Evolutionary conservation across 2,113 vertebrate species (phyloP), one percentile per base, ranked within the genome.

Genomic region (Peucedramus taeniatus): DNA sequence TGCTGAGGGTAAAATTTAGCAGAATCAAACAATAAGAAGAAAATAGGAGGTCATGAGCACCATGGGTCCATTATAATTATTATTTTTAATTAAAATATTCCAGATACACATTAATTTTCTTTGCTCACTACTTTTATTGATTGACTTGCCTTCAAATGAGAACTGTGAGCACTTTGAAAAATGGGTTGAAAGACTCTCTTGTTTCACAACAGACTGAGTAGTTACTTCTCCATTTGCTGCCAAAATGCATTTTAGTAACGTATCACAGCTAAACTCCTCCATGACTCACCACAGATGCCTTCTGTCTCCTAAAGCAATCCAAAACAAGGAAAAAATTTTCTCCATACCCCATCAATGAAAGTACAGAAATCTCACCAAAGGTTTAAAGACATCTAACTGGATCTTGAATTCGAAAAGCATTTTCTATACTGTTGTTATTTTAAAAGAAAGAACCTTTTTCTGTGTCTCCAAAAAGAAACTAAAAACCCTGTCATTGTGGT

Each of bases 141-240:
- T 94, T 86, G 27, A 69, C 83, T 76, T 94, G 56, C 47, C 82
- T 95, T 96, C 80, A 95, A 94, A 84, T 63, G 16, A 40, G 86
- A 93, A 83, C 70, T 86, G 70, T 28, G 24, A 96, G 75, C 71
- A 95, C 95, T 97, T 97, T 96, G 93, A 97, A 97, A 97, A 98
- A 98, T 77, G 89, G 92, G 80, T 93, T 93, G 93, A 97, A 96
- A 97, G 90, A 76, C 78, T 95, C 90, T 88, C 85, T 87, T 85
- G 57, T 97, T 97, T 93, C 90, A 87, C 51, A 50, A 82, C 74
- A 87, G 92, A 93, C 77, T 88, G 81, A 92, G 93, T 53, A 92
- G 83, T 78, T 94, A 89, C 66, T 87, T 93, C 75, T 91, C 77
- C 66, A 81, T 82, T 40, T 64, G 47, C 72, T 79, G 72, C 39